Evolutionary conservation across 2,113 vertebrate species (phyloP), one percentile per base, ranked within the genome.

Genomic region (Phylloscopus whistleri): DNA sequence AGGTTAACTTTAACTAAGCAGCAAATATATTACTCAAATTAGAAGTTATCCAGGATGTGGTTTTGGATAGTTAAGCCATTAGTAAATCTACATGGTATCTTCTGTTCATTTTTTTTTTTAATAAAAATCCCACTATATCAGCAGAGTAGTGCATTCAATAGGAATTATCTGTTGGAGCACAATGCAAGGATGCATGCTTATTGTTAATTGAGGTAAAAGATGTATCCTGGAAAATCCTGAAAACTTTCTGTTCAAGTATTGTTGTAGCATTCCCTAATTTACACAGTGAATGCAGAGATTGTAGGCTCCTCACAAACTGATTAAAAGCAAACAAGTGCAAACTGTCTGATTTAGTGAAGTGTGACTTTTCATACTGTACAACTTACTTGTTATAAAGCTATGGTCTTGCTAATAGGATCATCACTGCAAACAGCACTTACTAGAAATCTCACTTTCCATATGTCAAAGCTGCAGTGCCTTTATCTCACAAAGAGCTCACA

Each of bases 1-100:
- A 74, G 63, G 90, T 93, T 90, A 94, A 87, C 62, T 85, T 95
- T 96, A 94, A 95, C 66, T 94, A 95, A 94, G 66, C 28, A 82
- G 28, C 33, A 93, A 91, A 90, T 91, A 33, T 19, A 63, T 87
- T 74, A 51, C 11, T 26, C 48, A 79, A 44, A 82, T 49, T 79
- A 24, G 43, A 89, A 78, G 89, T 94, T 87, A 37, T 69, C 52
- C 56, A 87, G 64, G 27, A 69, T 64, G 74, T 53, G 13, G 27
- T 15, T 91, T 84, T 84, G 21, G 30, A 81, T 62, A 39, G 16
- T 70, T 51, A 75, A 81, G 43, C 68, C 24, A 37, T 84, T 44
- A 60, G 5, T 60, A 85, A 94, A 83, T 9, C 13, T 66, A 43
- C 7, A 55, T 2, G 10, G 18, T 21, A 35, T n/a, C 75, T 83